Percentiles rank a stretch among this genome's conserved stretches.
Conservation (phyloP, 2,797 vertebrate species). For the Acanthurus tractus region DNA sequence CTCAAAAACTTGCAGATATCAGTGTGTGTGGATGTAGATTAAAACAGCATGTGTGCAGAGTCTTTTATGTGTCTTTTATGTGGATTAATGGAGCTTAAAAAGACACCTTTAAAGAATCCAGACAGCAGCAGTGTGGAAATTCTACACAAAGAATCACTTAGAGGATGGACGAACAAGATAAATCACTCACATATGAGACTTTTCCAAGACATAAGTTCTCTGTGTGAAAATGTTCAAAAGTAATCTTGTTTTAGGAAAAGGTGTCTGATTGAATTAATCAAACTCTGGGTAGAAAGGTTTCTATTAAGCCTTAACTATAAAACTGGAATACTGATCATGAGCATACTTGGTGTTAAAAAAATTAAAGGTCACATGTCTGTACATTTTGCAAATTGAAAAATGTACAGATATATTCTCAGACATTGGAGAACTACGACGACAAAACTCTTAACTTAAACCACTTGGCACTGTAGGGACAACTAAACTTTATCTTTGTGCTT, state of each 20-base stretch:
- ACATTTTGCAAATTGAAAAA: not conserved
- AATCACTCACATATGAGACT: not conserved
- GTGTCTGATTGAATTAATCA: slow-evolving; percentile 19
- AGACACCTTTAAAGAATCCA: slow-evolving; percentile 12
- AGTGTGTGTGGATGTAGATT: not conserved
- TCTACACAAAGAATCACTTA: not conserved
- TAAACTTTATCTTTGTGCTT: not conserved
- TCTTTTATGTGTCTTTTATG: slow-evolving; percentile 16
- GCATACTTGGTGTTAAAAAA: not conserved
- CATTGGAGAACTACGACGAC: not conserved
- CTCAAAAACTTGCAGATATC: not conserved
- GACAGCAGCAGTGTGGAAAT: slow-evolving; percentile 2
- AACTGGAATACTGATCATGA: not conserved
- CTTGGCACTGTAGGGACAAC: not conserved
- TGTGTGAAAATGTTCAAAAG: not conserved
- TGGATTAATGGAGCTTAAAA: slow-evolving; percentile 41
- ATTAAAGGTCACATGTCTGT: not conserved
- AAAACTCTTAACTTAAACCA: not conserved
- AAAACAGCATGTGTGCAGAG: not conserved
- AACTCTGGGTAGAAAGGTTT: not conserved
- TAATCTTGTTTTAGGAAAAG: slow-evolving; percentile 17
- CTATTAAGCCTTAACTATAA: not conserved
- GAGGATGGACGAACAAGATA: slow-evolving; percentile 5
- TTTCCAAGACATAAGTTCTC: not conserved
- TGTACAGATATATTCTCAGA: too few relatives aligned